These are phyloP conservation scores for Pachliopta kotzebuea DNA, from an alignment of 2,888 invertebrate genomes.

Conservation along the genomic window DNA sequence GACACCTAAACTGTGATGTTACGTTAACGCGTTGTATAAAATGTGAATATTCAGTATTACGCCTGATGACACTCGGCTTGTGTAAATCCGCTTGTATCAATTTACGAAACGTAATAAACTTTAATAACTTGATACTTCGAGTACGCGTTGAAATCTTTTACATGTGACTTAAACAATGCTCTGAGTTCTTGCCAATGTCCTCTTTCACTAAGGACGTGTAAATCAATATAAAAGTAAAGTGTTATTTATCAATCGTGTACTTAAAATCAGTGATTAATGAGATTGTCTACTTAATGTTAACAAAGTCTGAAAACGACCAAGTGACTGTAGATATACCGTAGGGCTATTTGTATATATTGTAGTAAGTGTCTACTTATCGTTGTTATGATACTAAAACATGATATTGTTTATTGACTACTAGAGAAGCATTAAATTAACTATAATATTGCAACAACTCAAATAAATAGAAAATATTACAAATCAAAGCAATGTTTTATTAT, in stretches of 20 bases:
- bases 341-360: constrained; percentile 67
- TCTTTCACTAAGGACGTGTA: constrained; percentile 32
- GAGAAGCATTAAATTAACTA: constrained; percentile 54
- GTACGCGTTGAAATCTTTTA: constrained; percentile 49
- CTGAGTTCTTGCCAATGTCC: constrained; percentile 18
- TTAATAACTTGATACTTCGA: constrained; percentile 20
- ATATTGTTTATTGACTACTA: constrained; percentile 68
- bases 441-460: constrained; percentile 52
- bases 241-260: constrained; percentile 41
- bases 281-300: constrained; percentile 49
- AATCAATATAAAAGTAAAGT: constrained; percentile 45
- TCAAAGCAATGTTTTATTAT: constrained; percentile 48
- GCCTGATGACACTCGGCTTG: constrained; percentile 7
- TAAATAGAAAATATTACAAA: constrained; percentile 65
- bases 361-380: constrained; percentile 61
- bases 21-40: constrained; percentile 34
- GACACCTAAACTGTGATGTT: constrained; percentile 56
- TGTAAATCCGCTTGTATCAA: constrained; percentile 2
- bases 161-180: constrained; percentile 29
- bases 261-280: constrained; percentile 50
- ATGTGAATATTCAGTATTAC: constrained; percentile 40
- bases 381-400: constrained; percentile 61
- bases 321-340: constrained; percentile 66
- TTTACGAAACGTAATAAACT: constrained; percentile 2
- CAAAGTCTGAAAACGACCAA: constrained; percentile 79